phyloP scores from a whole-genome alignment of 1,140 invertebrate genomes.

The Orius laevigatus region DNA sequence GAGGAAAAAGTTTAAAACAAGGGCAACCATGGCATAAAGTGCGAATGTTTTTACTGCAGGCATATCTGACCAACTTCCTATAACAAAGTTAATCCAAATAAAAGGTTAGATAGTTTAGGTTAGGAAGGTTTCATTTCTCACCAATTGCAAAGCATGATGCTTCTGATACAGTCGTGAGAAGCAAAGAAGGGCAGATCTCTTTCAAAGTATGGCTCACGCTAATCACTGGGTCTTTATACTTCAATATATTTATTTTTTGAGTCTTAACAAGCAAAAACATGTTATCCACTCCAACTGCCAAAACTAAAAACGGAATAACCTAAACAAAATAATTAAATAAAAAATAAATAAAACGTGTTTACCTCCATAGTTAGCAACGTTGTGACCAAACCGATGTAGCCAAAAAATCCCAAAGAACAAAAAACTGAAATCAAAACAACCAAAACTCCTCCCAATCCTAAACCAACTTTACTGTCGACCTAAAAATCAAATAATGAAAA shows the following conservation, averaged over 20 bases:
- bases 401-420: slow-evolving; percentile 86
- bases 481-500: slow-evolving; percentile 26
- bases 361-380: slow-evolving; percentile 93
- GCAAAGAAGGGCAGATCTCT: slow-evolving; percentile 87
- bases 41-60: slow-evolving; percentile 94
- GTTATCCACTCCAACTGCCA: slow-evolving; percentile 98
- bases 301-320: slow-evolving; percentile 90
- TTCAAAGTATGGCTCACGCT: slow-evolving; percentile 80
- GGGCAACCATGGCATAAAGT: slow-evolving; percentile 89
- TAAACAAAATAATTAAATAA: slow-evolving; percentile 7
- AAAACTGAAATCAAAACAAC: slow-evolving; percentile 84
- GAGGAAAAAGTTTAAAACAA: slow-evolving; percentile 93
- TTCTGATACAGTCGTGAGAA: slow-evolving; percentile 84
- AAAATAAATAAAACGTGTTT: slow-evolving; percentile 8
- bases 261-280: slow-evolving; percentile 96
- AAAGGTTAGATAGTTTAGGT: no score
- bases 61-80: slow-evolving; percentile 86
- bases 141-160: slow-evolving; percentile 85
- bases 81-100: no score
- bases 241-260: slow-evolving; percentile 47
- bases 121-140: no score
- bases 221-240: slow-evolving; percentile 58
- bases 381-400: slow-evolving; percentile 69
- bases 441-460: slow-evolving; percentile 79
- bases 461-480: slow-evolving; percentile 83